Evolutionary conservation across 2,888 invertebrate genomes (phyloP).

Genomic region (Callyntrura sp.): DNA sequence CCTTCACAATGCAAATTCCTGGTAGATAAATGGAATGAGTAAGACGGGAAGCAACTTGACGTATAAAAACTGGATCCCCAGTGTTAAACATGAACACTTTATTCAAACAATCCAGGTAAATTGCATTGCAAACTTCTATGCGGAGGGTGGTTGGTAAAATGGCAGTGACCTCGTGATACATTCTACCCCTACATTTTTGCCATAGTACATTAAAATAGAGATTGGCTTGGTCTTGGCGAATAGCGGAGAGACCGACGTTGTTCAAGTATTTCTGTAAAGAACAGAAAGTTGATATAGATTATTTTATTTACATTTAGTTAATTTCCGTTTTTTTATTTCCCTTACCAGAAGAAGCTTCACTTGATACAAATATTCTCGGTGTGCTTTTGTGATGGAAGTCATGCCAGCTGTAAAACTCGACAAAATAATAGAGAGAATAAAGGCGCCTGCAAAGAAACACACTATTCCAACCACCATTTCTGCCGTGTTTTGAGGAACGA

Average conservation of each 20-base stretch:
- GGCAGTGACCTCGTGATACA: constrained; percentile 72
- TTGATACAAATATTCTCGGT: constrained; percentile 80
- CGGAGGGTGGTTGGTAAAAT: constrained; percentile 76
- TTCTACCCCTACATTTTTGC: constrained; percentile 72
- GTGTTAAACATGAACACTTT: constrained; percentile 54
- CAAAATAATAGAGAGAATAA: constrained; percentile 79
- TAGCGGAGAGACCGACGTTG: constrained; percentile 77
- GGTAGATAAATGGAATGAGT: constrained; percentile 75
- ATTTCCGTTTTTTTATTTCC: background rate
- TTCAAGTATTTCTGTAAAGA: constrained; percentile 76
- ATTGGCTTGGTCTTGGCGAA: constrained; percentile 70
- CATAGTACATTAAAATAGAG: constrained; percentile 76
- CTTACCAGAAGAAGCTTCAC: constrained; percentile 79
- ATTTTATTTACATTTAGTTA: no score
- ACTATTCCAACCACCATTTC: constrained; percentile 77
- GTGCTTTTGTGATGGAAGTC: constrained; percentile 75
- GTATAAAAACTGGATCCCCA: constrained; percentile 56
- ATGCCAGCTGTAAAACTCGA: constrained; percentile 79
- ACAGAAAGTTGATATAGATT: no score
- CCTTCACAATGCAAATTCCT: constrained; percentile 78
- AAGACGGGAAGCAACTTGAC: constrained; percentile 78
- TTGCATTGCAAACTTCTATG: constrained; percentile 76
- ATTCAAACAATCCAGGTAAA: constrained; percentile 64
- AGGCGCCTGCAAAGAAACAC: constrained; percentile 78
- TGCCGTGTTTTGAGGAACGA: constrained; percentile 61